These are phyloP conservation scores for Danio choprae DNA, from an alignment of 2,797 vertebrate genomes.

Conservation along the genomic window DNA sequence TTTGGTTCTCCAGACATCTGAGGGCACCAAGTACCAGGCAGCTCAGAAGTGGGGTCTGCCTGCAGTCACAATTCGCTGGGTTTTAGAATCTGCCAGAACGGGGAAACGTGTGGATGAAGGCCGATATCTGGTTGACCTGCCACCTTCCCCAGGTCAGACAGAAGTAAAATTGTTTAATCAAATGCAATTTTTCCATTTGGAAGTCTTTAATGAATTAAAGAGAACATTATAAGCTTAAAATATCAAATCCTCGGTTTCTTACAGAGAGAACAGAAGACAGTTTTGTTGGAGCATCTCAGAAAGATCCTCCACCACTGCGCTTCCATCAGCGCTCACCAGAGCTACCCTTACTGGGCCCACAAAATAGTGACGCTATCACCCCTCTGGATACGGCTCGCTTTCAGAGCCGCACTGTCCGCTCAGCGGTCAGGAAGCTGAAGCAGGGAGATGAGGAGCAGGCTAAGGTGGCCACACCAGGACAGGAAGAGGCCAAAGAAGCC, in stretches of 20 bases:
- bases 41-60: constrained; percentile 95
- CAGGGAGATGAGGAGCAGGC: constrained; percentile 64
- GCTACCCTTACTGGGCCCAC: constrained; percentile 71
- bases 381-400: constrained; percentile 90
- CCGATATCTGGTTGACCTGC: constrained; percentile 84
- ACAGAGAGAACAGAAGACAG: constrained; percentile 77
- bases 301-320: constrained; percentile 56
- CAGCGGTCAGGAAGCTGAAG: constrained; percentile 81
- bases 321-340: constrained; percentile 67
- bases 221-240: too few species aligned
- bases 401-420: constrained; percentile 88
- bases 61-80: constrained; percentile 88
- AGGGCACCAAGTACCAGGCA: constrained; percentile 94
- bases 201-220: too few species aligned
- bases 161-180: background rate
- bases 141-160: constrained; percentile 78
- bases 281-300: constrained; percentile 80
- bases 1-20: constrained; percentile 86
- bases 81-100: constrained; percentile 86
- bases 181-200: too few species aligned
- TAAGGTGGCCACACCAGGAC: constrained; percentile 46
- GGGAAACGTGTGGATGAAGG: constrained; percentile 85
- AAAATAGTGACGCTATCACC: constrained; percentile 80
- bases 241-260: background rate
- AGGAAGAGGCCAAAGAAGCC: constrained; percentile 58